These are phyloP conservation scores for Pseudomugil gertrudae DNA, from an alignment of 2,797 vertebrate genomes.

Conservation along the genomic window DNA sequence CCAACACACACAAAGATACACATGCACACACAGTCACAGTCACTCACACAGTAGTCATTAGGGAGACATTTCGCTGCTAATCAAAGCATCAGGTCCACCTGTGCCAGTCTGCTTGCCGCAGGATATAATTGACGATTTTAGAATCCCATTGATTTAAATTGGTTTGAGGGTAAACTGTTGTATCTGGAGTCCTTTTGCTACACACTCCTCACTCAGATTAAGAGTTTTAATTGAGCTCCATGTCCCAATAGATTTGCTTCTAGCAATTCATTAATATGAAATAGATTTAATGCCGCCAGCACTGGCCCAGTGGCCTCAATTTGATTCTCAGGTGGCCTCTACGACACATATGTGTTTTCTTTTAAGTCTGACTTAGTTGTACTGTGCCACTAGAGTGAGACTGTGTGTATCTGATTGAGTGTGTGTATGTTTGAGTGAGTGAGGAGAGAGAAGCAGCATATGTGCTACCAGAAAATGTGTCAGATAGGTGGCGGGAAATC, in stretches of 20 bases:
- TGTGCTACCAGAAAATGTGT: constrained; percentile 72
- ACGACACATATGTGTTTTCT: constrained; percentile 83
- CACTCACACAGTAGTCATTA: constrained; percentile 6
- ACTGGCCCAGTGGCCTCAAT: constrained; percentile 85
- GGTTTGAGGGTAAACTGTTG: constrained; percentile 56
- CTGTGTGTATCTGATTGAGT: constrained; percentile 15
- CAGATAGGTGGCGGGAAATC: constrained; percentile 72
- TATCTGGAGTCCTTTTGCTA: constrained; percentile 60
- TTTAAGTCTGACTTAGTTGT: constrained; percentile 88
- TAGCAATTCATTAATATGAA: constrained; percentile 84
- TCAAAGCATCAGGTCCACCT: constrained; percentile 65
- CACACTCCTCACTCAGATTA: constrained; percentile 74
- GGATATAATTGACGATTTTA: constrained; percentile 72
- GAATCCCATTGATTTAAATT: constrained; percentile 63
- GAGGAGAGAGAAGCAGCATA: constrained; percentile 49
- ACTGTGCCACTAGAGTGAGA: constrained; percentile 52
- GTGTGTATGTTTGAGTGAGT: constrained; percentile 18
- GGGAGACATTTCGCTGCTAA: constrained; percentile 61
- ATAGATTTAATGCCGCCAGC: constrained; percentile 83
- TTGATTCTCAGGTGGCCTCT: constrained; percentile 72
- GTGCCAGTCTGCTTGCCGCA: constrained; percentile 51
- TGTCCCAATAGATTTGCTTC: constrained; percentile 79
- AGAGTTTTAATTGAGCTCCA: constrained; percentile 82
- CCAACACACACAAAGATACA: background rate
- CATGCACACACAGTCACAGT: background rate